Conservation (phyloP, 2,888 invertebrate species). For the Monoplex corrugatus region DNA sequence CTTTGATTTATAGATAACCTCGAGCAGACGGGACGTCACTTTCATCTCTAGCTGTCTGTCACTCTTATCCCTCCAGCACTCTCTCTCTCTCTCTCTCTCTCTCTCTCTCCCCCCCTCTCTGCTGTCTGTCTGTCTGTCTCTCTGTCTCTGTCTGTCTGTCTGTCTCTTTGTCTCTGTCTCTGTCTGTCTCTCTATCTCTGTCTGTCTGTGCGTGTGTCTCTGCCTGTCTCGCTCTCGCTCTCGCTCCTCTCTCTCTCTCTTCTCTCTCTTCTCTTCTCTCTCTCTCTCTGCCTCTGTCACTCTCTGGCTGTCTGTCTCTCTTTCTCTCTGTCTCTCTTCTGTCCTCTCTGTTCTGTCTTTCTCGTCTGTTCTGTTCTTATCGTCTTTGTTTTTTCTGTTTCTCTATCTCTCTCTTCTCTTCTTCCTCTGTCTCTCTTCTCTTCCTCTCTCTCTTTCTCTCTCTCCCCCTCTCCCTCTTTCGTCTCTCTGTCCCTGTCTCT, state of each 20-base stretch:
- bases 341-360: neutral
- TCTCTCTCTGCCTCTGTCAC: neutral
- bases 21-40: too few relatives aligned
- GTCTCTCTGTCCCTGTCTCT: too few relatives aligned
- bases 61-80: too few relatives aligned
- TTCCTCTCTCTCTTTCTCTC: neutral
- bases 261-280: neutral
- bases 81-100: neutral
- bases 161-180: neutral
- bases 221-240: constrained; percentile 2
- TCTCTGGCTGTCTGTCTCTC: too few relatives aligned
- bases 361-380: neutral
- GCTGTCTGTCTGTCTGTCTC: neutral
- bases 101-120: too few relatives aligned
- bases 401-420: neutral
- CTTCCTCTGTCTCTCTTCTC: neutral
- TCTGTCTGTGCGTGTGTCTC: neutral
- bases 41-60: too few relatives aligned
- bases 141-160: constrained; percentile 12
- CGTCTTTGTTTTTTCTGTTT: neutral
- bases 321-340: too few relatives aligned
- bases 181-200: neutral
- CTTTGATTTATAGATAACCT: too few relatives aligned
- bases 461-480: neutral
- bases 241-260: neutral